These are phyloP conservation scores for Amiota minor DNA, from an alignment of 2,888 invertebrate genomes.

Conservation along the genomic window DNA sequence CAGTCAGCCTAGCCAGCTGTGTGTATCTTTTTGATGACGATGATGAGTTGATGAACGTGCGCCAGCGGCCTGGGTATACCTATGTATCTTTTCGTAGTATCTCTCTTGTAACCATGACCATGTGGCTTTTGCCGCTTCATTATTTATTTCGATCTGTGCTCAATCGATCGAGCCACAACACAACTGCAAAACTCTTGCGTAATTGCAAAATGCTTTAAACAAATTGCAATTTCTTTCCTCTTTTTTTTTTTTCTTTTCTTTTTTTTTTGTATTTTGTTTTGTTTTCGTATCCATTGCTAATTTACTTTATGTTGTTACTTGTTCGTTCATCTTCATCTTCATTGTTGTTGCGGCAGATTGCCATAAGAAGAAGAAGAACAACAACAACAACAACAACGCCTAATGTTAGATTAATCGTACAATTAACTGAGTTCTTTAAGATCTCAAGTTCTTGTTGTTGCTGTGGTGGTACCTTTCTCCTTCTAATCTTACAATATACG, in stretches of 20 bases:
- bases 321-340: slow-evolving; percentile 49
- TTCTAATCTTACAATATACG: slow-evolving; percentile 42
- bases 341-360: slow-evolving; percentile 44
- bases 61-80: slow-evolving; percentile 33
- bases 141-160: slow-evolving; percentile 44
- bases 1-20: not conserved
- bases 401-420: slow-evolving; percentile 26
- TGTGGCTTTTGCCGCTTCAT: slow-evolving; percentile 42
- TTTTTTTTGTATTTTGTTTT: too few relatives aligned
- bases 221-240: slow-evolving; percentile 47
- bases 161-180: not conserved
- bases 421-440: slow-evolving; percentile 27
- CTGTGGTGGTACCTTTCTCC: slow-evolving; percentile 47
- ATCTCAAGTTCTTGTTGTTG: slow-evolving; percentile 21
- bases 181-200: slow-evolving; percentile 35
- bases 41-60: slow-evolving; percentile 49
- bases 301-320: slow-evolving; percentile 22
- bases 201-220: slow-evolving; percentile 53
- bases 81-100: slow-evolving; percentile 1
- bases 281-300: slow-evolving; percentile 28
- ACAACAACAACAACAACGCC: slow-evolving; percentile 36
- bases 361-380: not conserved
- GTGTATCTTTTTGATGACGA: not conserved
- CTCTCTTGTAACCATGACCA: not conserved
- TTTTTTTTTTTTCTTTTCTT: too few relatives aligned